These are phyloP conservation scores for Nibea albiflora DNA, from an alignment of 2,113 vertebrate species.

Conservation along the genomic window DNA sequence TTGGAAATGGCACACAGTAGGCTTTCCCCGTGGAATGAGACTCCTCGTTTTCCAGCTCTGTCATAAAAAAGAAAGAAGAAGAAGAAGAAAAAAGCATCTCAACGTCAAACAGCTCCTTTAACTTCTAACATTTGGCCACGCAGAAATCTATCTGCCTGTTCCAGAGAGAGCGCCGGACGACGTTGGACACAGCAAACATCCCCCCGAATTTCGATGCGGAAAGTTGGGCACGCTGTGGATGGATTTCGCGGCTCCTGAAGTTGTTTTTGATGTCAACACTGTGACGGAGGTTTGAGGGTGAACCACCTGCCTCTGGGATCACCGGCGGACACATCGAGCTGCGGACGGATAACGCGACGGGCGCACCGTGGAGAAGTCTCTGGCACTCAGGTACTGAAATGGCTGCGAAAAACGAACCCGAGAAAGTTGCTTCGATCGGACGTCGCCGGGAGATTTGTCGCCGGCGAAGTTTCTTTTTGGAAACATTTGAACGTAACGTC, in stretches of 20 bases:
- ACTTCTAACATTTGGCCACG: slow-evolving; percentile 19
- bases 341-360: slow-evolving; percentile 54
- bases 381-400: slow-evolving; percentile 70
- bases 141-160: slow-evolving; percentile 11
- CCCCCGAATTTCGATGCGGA: slow-evolving; percentile 58
- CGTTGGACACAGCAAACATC: slow-evolving; percentile 32
- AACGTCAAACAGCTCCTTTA: background rate
- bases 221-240: slow-evolving; percentile 62
- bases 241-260: slow-evolving; percentile 73
- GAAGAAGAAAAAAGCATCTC: slow-evolving; percentile 31
- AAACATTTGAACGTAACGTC: background rate
- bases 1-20: slow-evolving; percentile 58
- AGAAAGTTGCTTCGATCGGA: slow-evolving; percentile 38
- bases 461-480: slow-evolving; percentile 19
- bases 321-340: slow-evolving; percentile 55
- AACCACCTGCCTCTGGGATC: slow-evolving; percentile 72
- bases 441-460: background rate
- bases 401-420: background rate
- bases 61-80: slow-evolving; percentile 36
- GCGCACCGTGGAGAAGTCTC: slow-evolving; percentile 71
- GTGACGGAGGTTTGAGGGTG: slow-evolving; percentile 74
- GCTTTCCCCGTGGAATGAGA: slow-evolving; percentile 53
- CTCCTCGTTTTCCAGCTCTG: slow-evolving; percentile 31
- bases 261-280: slow-evolving; percentile 60
- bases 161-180: slow-evolving; percentile 21